phyloP scores from a whole-genome alignment of 2,888 invertebrate species.

The Hyposoter didymator region DNA sequence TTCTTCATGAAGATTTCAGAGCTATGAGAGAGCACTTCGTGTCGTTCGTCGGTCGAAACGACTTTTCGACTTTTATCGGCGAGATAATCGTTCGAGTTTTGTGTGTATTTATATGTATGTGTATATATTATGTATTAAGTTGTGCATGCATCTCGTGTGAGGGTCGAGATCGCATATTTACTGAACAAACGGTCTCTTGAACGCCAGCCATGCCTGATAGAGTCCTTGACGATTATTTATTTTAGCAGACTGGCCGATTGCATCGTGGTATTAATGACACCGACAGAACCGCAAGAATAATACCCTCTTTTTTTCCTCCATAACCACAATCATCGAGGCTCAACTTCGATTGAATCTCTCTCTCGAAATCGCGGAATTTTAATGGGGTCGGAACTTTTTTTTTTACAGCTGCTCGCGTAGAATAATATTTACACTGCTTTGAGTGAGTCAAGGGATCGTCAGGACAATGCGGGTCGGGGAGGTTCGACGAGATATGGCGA shows the following conservation, averaged over 20 bases:
- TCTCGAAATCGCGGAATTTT: not conserved
- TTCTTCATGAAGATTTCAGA: conserved; percentile 35
- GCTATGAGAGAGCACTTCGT: conserved; percentile 33
- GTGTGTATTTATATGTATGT: conserved; percentile 18
- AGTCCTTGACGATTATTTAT: conserved; percentile 11
- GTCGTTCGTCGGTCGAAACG: conserved; percentile 47
- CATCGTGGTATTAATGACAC: conserved; percentile 29
- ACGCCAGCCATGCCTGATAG: not conserved
- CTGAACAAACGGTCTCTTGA: conserved; percentile 38
- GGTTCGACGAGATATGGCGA: not conserved
- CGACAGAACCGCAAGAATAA: conserved; percentile 27
- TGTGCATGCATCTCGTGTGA: conserved; percentile 4
- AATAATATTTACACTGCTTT: conserved; percentile 14
- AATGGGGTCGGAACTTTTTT: not conserved
- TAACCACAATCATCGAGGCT: conserved; percentile 7
- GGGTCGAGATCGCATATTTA: conserved; percentile 40
- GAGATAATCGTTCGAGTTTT: conserved; percentile 57
- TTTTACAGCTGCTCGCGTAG: not conserved
- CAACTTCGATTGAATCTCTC: not conserved
- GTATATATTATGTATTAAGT: not conserved
- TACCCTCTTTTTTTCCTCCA: not conserved
- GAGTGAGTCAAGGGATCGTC: not conserved
- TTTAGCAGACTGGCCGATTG: conserved; percentile 39
- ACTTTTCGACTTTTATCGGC: conserved; percentile 61
- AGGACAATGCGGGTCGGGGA: not conserved